Conservation (phyloP, 2,888 invertebrate genomes). For the Hyposoter dolosus region DNA sequence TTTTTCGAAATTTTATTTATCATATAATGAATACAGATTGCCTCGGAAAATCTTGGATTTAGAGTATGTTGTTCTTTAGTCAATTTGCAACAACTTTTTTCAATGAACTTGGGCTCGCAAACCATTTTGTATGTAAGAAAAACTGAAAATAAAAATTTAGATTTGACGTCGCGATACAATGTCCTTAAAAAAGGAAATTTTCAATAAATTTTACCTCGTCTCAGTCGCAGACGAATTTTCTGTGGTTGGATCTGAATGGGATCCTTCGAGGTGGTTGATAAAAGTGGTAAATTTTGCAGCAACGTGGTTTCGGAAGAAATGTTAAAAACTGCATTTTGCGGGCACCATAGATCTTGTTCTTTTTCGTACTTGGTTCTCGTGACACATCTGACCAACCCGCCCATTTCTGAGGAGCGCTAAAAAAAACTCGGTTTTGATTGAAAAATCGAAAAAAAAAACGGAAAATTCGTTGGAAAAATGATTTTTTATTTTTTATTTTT, state of each 20-base stretch:
- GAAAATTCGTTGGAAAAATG: not conserved
- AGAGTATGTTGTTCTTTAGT: no score
- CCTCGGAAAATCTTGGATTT: no score
- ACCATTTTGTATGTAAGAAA: no score
- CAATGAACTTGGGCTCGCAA: no score
- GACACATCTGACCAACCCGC: conserved; percentile 73
- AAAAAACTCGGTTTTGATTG: not conserved
- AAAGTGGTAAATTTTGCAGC: conserved; percentile 69
- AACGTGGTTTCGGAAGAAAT: conserved; percentile 50
- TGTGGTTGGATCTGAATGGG: conserved; percentile 87
- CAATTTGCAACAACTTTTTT: no score
- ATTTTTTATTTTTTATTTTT: not conserved
- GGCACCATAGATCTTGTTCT: conserved; percentile 76
- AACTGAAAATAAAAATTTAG: no score
- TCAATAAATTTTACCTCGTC: conserved; percentile 79
- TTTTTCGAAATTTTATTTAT: no score
- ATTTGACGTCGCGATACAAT: no score
- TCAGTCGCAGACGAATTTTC: conserved; percentile 85
- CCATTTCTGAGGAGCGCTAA: conserved; percentile 32
- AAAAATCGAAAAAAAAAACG: not conserved
- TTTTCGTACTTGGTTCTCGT: conserved; percentile 70
- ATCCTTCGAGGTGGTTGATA: conserved; percentile 70
- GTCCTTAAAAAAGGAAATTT: no score
- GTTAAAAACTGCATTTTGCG: conserved; percentile 64
- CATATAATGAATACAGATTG: no score